These are phyloP conservation scores for Gymnosoma rotundatum DNA, from an alignment of 2,888 invertebrate species.

Conservation along the genomic window DNA sequence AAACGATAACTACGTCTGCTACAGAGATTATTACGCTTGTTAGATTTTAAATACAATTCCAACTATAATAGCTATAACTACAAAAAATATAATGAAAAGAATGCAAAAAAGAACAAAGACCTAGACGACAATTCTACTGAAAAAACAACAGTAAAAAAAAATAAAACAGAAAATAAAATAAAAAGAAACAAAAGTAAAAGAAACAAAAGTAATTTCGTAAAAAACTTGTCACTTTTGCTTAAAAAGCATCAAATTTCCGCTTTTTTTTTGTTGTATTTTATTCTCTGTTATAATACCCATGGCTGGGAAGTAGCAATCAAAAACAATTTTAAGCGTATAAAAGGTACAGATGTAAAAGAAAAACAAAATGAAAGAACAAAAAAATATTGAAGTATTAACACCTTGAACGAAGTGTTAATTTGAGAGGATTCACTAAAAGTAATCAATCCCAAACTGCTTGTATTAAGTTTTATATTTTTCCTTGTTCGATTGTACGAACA, in stretches of 20 bases:
- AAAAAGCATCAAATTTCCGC: constrained; percentile 63
- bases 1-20: constrained; percentile 28
- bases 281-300: constrained; percentile 45
- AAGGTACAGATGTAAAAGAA: neutral
- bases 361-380: constrained; percentile 21
- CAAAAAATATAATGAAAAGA: constrained; percentile 20
- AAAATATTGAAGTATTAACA: constrained; percentile 58
- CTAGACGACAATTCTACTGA: constrained; percentile 36
- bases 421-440: constrained; percentile 63
- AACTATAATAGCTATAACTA: constrained; percentile 9
- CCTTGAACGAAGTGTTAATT: constrained; percentile 64
- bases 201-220: constrained; percentile 46
- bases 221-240: constrained; percentile 62
- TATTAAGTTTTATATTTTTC: constrained; percentile 11
- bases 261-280: constrained; percentile 8
- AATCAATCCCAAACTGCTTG: constrained; percentile 52
- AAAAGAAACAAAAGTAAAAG: too few relatives aligned
- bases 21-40: constrained; percentile 61
- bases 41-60: constrained; percentile 59
- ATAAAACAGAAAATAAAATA: too few relatives aligned
- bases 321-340: constrained; percentile 25
- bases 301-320: constrained; percentile 58
- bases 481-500: neutral
- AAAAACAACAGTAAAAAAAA: neutral
- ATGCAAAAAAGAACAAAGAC: constrained; percentile 9